Conservation (phyloP, 2,888 invertebrate genomes). For the Idaea biselata region DNA sequence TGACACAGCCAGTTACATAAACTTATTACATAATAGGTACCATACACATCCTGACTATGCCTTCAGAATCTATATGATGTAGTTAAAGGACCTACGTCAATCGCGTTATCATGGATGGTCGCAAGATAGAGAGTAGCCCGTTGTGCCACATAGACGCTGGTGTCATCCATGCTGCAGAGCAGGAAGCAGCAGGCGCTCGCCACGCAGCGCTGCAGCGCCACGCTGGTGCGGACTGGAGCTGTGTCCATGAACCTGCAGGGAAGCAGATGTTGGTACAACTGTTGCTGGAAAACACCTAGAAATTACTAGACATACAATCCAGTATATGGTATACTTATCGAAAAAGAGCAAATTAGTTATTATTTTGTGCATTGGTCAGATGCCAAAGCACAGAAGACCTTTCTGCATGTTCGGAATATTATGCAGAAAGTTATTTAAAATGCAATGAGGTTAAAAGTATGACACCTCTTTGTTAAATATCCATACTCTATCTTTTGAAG, state of each 20-base stretch:
- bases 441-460: too few relatives aligned
- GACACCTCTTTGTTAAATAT: too few relatives aligned
- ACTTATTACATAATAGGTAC: too few relatives aligned
- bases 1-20: too few relatives aligned
- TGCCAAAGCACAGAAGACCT: too few relatives aligned
- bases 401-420: too few relatives aligned
- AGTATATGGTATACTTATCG: too few relatives aligned
- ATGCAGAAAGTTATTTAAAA: too few relatives aligned
- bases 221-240: conserved; percentile 90
- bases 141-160: conserved; percentile 96
- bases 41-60: too few relatives aligned
- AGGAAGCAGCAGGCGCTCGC: conserved; percentile 98
- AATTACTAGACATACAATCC: neutral
- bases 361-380: too few relatives aligned
- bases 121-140: conserved; percentile 95
- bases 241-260: conserved; percentile 91
- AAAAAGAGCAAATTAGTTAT: too few relatives aligned
- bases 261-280: neutral
- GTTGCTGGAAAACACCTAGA: neutral
- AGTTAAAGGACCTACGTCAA: conserved; percentile 80
- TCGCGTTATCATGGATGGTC: conserved; percentile 93
- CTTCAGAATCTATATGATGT: neutral
- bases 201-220: conserved; percentile 83
- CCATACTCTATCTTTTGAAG: too few relatives aligned
- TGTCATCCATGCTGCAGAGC: conserved; percentile 97